These are phyloP conservation scores for Brevipalpus yothersi DNA, from an alignment of 1,140 invertebrate species.

Conservation along the genomic window DNA sequence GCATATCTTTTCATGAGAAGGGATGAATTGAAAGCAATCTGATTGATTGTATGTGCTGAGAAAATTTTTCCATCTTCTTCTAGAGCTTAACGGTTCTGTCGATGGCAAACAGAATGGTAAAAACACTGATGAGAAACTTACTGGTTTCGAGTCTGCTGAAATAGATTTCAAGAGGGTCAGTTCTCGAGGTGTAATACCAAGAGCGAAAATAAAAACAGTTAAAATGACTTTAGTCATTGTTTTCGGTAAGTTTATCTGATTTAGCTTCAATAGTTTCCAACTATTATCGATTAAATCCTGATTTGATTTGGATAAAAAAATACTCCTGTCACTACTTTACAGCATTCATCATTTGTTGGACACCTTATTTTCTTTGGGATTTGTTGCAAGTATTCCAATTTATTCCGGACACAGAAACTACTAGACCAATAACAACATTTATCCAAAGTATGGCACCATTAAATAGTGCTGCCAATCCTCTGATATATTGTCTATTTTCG, in stretches of 20 bases:
- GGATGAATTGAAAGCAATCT: no score
- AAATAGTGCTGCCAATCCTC: conserved; percentile 77
- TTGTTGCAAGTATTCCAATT: conserved; percentile 66
- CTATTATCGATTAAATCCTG: not conserved
- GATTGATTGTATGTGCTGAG: no score
- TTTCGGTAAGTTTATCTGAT: conserved; percentile 40
- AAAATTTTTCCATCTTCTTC: no score
- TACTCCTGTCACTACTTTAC: conserved; percentile 11
- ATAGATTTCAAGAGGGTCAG: not conserved
- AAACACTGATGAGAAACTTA: not conserved
- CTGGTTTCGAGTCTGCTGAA: not conserved
- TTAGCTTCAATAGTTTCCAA: no score
- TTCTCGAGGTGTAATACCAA: conserved; percentile 48
- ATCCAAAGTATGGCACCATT: conserved; percentile 75
- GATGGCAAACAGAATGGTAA: no score
- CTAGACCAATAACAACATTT: conserved; percentile 54
- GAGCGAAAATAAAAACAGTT: conserved; percentile 85
- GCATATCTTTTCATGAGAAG: no score
- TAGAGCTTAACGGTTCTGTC: no score
- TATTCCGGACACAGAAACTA: conserved; percentile 46
- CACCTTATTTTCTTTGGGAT: conserved; percentile 80
- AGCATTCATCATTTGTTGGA: conserved; percentile 90
- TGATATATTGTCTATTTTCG: conserved; percentile 83
- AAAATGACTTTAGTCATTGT: conserved; percentile 93
- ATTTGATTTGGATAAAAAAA: not conserved